Percentiles rank a stretch among this genome's conserved stretches.
Evolutionary conservation across 2,888 invertebrate species (phyloP).

Genomic region (Ischnura elegans): DNA sequence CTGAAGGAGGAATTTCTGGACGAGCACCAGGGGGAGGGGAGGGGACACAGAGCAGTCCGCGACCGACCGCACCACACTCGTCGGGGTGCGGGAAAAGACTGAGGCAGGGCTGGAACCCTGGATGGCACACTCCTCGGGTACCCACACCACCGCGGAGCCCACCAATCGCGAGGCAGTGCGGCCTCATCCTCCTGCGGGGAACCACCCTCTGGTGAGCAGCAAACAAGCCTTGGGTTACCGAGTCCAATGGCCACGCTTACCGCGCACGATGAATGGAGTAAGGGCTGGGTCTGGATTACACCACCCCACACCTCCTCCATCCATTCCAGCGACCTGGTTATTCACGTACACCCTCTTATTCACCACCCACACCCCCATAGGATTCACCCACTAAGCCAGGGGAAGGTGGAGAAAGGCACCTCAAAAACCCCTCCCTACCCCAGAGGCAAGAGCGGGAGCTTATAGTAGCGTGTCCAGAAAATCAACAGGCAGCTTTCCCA

Average conservation of each 20-base stretch:
- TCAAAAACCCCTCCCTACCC: neutral
- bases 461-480: neutral
- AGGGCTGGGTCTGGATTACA: constrained; percentile 41
- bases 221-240: constrained; percentile 20
- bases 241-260: constrained; percentile 41
- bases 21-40: neutral
- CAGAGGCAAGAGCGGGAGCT: neutral
- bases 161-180: neutral
- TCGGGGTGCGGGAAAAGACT: constrained; percentile 30
- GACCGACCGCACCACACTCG: neutral
- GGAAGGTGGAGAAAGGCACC: neutral
- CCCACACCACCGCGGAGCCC: neutral
- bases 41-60: neutral
- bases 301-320: neutral
- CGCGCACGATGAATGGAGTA: constrained; percentile 44
- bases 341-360: neutral
- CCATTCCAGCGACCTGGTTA: neutral
- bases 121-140: neutral
- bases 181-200: neutral
- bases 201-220: constrained; percentile 53
- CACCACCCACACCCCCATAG: neutral
- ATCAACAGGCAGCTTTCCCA: constrained; percentile 31
- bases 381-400: neutral
- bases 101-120: neutral
- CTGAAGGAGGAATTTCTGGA: neutral